phyloP scores from a whole-genome alignment of 2,797 vertebrate species.

The Darevskia mixta region DNA sequence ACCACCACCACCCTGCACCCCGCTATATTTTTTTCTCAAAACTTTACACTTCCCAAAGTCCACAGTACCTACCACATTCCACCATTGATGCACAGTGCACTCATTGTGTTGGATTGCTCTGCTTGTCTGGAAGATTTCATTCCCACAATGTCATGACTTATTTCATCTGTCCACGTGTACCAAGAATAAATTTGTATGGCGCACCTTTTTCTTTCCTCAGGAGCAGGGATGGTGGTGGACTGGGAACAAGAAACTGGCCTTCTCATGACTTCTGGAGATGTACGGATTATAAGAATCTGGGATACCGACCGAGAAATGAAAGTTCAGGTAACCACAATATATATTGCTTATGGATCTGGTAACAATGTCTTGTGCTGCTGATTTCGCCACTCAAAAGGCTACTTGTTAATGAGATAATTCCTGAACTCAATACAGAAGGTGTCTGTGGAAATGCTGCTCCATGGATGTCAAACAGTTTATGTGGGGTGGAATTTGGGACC shows the following conservation, averaged over 20 bases:
- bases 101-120: accelerated
- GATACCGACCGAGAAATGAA: constrained; percentile 97
- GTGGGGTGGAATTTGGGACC: background rate
- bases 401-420: background rate
- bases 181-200: constrained; percentile 6
- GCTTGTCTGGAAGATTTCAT: background rate
- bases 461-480: background rate
- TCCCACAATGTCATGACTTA: background rate
- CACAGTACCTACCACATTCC: background rate
- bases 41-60: background rate
- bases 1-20: background rate
- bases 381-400: background rate
- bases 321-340: constrained; percentile 86
- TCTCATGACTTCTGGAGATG: constrained; percentile 96
- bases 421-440: background rate
- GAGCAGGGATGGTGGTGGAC: constrained; percentile 97
- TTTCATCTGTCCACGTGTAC: background rate
- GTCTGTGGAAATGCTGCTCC: background rate
- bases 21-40: background rate
- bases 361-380: background rate
- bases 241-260: constrained; percentile 98
- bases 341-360: background rate
- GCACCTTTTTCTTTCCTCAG: constrained; percentile 74
- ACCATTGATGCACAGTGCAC: background rate
- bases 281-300: constrained; percentile 95